Evolutionary conservation across 2,113 vertebrate genomes (phyloP).

Genomic region (Tachuris rubrigastra): DNA sequence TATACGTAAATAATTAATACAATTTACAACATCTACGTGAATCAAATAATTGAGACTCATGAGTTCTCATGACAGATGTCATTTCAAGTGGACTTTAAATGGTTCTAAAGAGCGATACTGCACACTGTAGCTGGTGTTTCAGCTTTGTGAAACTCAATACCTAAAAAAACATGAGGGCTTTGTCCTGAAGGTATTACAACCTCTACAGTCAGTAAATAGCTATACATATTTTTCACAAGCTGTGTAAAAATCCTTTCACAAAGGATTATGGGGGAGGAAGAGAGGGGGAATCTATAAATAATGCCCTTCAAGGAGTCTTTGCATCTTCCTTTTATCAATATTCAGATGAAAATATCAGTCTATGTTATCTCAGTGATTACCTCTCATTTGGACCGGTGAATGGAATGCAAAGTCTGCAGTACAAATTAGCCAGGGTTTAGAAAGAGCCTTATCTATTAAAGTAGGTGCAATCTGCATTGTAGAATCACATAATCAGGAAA

Average conservation of each 20-base stretch:
- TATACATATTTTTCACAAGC: slow-evolving; percentile 56
- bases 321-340: background rate
- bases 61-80: slow-evolving; percentile 30
- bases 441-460: background rate
- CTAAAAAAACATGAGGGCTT: slow-evolving; percentile 28
- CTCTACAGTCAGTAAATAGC: slow-evolving; percentile 41
- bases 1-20: slow-evolving; percentile 40
- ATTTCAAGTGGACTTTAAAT: slow-evolving; percentile 52
- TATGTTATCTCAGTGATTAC: background rate
- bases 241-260: background rate
- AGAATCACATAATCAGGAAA: background rate
- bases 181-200: slow-evolving; percentile 12
- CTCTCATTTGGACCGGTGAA: background rate
- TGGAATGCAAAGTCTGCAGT: background rate
- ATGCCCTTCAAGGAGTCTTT: background rate
- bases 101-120: slow-evolving; percentile 24
- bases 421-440: background rate
- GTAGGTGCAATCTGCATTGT: background rate
- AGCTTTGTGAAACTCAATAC: slow-evolving; percentile 1
- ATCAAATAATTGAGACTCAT: slow-evolving; percentile 33
- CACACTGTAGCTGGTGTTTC: background rate
- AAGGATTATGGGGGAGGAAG: too few relatives aligned
- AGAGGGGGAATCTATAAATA: background rate
- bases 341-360: background rate
- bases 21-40: slow-evolving; percentile 2